Conservation (phyloP, 2,888 invertebrate species). For the Drosophila parthenogenetica region DNA sequence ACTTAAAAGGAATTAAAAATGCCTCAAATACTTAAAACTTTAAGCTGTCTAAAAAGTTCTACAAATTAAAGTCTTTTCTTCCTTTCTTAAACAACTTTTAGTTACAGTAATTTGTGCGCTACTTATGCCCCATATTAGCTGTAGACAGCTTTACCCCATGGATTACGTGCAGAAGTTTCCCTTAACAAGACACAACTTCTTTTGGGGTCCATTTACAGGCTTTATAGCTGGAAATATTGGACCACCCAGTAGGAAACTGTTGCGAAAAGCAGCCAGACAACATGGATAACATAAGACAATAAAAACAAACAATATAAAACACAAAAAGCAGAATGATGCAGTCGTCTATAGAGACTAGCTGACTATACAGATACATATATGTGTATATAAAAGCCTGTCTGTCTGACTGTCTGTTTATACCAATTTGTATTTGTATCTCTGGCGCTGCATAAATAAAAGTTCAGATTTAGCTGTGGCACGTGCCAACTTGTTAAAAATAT, state of each 20-base stretch:
- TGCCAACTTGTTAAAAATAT: constrained; percentile 66
- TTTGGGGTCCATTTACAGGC: neutral
- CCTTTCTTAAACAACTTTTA: neutral
- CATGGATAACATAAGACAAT: constrained; percentile 41
- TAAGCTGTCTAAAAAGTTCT: too few relatives aligned
- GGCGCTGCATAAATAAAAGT: constrained; percentile 38
- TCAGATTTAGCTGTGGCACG: constrained; percentile 71
- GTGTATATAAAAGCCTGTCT: constrained; percentile 36
- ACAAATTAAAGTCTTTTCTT: too few relatives aligned
- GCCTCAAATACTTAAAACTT: too few relatives aligned
- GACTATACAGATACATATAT: constrained; percentile 3
- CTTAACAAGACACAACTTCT: constrained; percentile 39
- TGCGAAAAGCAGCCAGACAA: constrained; percentile 24
- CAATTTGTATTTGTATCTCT: constrained; percentile 3
- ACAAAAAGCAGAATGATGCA: constrained; percentile 18
- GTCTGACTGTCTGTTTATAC: constrained; percentile 16
- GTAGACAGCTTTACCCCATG: constrained; percentile 32
- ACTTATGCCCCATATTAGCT: neutral
- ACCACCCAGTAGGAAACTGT: constrained; percentile 51
- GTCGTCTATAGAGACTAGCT: constrained; percentile 9
- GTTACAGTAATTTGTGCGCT: neutral
- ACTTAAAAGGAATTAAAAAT: too few relatives aligned
- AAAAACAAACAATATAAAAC: constrained; percentile 45
- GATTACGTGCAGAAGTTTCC: constrained; percentile 12
- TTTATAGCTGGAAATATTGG: constrained; percentile 31